Evolutionary conservation across 2,113 vertebrate species (phyloP), one percentile per base, ranked within the genome.

Genomic region (Pollimyrus isidori): DNA sequence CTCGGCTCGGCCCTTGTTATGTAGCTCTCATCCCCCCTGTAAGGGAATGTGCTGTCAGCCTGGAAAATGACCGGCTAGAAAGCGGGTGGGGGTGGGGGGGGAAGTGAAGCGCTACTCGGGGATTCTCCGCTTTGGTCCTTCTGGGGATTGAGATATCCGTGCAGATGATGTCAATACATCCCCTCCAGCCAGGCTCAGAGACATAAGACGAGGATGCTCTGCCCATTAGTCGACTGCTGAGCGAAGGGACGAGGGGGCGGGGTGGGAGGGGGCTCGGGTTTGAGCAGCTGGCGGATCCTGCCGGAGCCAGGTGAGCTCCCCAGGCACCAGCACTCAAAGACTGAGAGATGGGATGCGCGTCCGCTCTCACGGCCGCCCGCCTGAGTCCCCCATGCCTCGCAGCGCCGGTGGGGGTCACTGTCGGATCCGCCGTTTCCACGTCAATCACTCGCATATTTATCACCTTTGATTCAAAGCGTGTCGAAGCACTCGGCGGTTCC

Each of bases 161-260:
- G 91, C 92, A 93, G 93, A 94, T 94, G 93, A 96, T 95, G 95
- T 95, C 94, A 95, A 96, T 95, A 95, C 92, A 92, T 92, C 88
- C 93, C 92, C 94, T 95, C 91, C 91, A 94, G 95, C 95, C 95
- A 94, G 93, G 93, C 95, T 94, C 88, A 91, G 92, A 95, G 95
- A 96, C 94, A 94, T 94, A 91, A 95, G 93, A 95, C 91, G 35
- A 91, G 92, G 90, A 91, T 92, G 94, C 93, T 94, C 92, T 92
- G 92, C 93, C 94, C 94, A 95, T 96, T 95, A 95, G 94, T 94
- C 93, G 87, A 91, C 93, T 92, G 93, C 93, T 93, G 93, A 95
- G 94, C 93, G 89, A 89, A 90, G 88, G 91, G 92, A 92, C 90
- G 89, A 91, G 39, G 45, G 39, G 82, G 45, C 10, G 89, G 87